These are phyloP conservation scores for Laticauda colubrina DNA, from an alignment of 2,113 vertebrate species.

Conservation along the genomic window DNA sequence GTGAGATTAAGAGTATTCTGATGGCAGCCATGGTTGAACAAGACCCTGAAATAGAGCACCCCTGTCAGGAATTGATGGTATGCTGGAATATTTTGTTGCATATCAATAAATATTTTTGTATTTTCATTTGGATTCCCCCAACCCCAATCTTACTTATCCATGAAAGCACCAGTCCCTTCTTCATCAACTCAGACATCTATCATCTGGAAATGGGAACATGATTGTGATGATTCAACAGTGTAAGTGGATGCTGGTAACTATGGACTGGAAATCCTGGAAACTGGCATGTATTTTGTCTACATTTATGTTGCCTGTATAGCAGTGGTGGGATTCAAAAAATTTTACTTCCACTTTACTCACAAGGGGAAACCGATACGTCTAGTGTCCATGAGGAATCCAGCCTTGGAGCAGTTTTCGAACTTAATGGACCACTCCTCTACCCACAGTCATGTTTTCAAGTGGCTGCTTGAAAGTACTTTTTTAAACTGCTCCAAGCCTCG, in stretches of 20 bases:
- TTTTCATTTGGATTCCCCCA: not conserved
- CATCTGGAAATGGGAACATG: not conserved
- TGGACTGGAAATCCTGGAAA: conserved; percentile 6
- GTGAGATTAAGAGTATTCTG: not conserved
- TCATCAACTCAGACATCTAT: not conserved
- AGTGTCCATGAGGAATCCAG: no score
- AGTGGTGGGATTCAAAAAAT: no score
- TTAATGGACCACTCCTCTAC: no score
- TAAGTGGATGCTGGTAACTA: not conserved
- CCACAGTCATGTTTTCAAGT: no score
- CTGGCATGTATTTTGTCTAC: conserved; percentile 1
- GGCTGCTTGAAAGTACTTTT: no score
- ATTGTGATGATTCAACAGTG: not conserved
- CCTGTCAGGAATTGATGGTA: not conserved
- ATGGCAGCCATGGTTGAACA: not conserved
- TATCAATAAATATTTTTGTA: not conserved
- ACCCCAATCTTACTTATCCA: not conserved
- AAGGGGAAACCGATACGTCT: no score
- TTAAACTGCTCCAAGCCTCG: no score
- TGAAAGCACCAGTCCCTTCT: not conserved
- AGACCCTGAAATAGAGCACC: not conserved
- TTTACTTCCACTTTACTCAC: no score
- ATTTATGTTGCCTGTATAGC: not conserved
- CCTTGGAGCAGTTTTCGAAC: no score
- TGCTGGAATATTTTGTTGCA: not conserved